A percentile compares a stretch with the other conserved stretches of the same genome.
phyloP scores from a whole-genome alignment of 2,888 invertebrate genomes.

The Pachymerium ferrugineum region DNA sequence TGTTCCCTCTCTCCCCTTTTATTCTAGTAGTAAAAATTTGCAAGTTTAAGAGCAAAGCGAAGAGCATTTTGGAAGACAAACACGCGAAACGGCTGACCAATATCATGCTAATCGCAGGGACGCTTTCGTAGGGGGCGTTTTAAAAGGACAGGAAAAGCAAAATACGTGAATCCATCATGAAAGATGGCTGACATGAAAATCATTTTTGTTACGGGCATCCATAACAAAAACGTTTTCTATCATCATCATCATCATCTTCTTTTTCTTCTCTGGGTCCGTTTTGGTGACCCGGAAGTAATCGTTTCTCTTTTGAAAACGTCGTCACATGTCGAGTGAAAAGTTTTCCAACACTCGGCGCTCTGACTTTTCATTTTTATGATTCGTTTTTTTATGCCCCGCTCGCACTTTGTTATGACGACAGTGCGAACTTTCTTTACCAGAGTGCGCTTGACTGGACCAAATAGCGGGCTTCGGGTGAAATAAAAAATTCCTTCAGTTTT shows the following conservation, averaged over 20 bases:
- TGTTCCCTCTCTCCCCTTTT: too few species aligned
- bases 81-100: neutral
- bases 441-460: too few species aligned
- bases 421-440: too few species aligned
- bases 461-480: too few species aligned
- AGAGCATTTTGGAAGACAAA: constrained; percentile 6
- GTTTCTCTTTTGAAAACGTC: neutral
- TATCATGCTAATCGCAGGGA: constrained; percentile 7
- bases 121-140: too few species aligned
- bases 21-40: neutral
- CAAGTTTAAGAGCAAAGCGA: constrained; percentile 2
- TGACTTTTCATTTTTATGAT: neutral
- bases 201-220: neutral
- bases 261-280: neutral
- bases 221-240: too few species aligned
- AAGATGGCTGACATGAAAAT: neutral
- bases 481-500: too few species aligned
- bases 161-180: neutral
- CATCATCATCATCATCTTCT: neutral
- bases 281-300: neutral
- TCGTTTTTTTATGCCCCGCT: neutral
- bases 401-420: too few species aligned
- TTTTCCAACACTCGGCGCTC: neutral
- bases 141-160: neutral
- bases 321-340: too few species aligned